Conservation (phyloP, 2,888 invertebrate genomes). For the Atherix ibis region DNA sequence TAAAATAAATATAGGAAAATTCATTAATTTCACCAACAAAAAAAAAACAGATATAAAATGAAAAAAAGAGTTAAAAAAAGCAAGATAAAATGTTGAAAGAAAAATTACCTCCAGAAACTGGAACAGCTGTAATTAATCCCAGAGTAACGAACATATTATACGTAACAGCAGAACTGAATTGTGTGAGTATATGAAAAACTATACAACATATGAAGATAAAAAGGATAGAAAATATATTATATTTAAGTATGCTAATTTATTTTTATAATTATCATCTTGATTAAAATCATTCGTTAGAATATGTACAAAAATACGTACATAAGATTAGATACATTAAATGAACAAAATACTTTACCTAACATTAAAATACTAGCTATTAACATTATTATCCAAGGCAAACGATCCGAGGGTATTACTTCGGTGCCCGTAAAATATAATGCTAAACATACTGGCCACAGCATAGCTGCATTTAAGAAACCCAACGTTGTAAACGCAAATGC, state of each 20-base stretch:
- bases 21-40: too few relatives aligned
- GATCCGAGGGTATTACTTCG: slow-evolving; percentile 67
- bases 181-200: slow-evolving; percentile 86
- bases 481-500: slow-evolving; percentile 86
- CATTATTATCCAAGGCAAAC: slow-evolving; percentile 77
- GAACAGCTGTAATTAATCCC: slow-evolving; percentile 85
- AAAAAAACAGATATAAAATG: too few relatives aligned
- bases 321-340: neutral
- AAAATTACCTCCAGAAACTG: slow-evolving; percentile 76
- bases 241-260: too few relatives aligned
- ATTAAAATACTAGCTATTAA: slow-evolving; percentile 64
- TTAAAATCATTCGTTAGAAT: too few relatives aligned
- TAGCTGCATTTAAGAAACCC: slow-evolving; percentile 71
- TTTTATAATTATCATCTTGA: too few relatives aligned
- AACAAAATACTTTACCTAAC: slow-evolving; percentile 41
- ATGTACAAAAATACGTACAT: too few relatives aligned
- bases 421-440: slow-evolving; percentile 73
- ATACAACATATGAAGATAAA: slow-evolving; percentile 24
- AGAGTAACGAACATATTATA: slow-evolving; percentile 90
- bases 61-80: too few relatives aligned
- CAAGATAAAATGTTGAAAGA: too few relatives aligned
- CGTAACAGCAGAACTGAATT: slow-evolving; percentile 85
- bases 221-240: slow-evolving; percentile 1
- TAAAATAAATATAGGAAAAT: too few relatives aligned
- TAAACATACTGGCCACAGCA: slow-evolving; percentile 84